A percentile compares a stretch with the other conserved stretches of the same genome.
These are phyloP conservation scores for Cheilosia scutellata DNA, from an alignment of 2,888 invertebrate genomes.

Conservation along the genomic window DNA sequence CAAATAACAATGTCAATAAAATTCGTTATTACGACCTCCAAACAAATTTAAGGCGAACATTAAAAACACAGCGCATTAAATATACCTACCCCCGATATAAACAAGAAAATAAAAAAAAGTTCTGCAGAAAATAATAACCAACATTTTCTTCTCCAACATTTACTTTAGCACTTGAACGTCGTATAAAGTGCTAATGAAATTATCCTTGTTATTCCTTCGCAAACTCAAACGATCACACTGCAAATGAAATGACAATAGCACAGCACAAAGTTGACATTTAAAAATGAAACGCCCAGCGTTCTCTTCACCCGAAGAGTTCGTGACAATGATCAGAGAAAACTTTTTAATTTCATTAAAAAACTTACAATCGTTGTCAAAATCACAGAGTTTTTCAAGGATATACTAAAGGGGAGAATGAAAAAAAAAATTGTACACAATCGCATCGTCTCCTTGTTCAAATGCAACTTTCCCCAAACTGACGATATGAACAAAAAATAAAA, in stretches of 20 bases:
- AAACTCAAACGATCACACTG: slow-evolving; percentile 51
- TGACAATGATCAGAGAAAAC: slow-evolving; percentile 39
- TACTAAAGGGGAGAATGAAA: slow-evolving; percentile 6
- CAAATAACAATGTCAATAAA: too few species aligned
- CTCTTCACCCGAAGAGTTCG: slow-evolving; percentile 19
- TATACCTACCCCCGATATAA: too few species aligned
- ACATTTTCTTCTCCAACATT: slow-evolving; percentile 15
- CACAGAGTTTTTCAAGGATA: slow-evolving; percentile 38
- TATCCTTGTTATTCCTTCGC: slow-evolving; percentile 38
- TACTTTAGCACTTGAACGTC: slow-evolving; percentile 42
- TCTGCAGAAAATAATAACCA: not conserved
- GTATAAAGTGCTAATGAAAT: slow-evolving; percentile 53
- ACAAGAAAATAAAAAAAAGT: too few species aligned
- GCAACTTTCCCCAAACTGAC: slow-evolving; percentile 37
- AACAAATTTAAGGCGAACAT: too few species aligned
- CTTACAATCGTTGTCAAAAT: slow-evolving; percentile 64
- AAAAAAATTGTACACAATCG: slow-evolving; percentile 4
- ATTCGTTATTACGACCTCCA: too few species aligned
- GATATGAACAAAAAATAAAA: not conserved
- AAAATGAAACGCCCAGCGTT: not conserved
- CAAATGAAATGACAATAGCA: slow-evolving; percentile 39
- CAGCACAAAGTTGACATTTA: slow-evolving; percentile 47
- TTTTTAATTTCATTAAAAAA: slow-evolving; percentile 70
- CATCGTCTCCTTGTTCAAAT: slow-evolving; percentile 31
- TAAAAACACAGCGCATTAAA: too few species aligned